These are phyloP conservation scores for Lithophane leautieri DNA, from an alignment of 2,888 invertebrate genomes.

Conservation along the genomic window DNA sequence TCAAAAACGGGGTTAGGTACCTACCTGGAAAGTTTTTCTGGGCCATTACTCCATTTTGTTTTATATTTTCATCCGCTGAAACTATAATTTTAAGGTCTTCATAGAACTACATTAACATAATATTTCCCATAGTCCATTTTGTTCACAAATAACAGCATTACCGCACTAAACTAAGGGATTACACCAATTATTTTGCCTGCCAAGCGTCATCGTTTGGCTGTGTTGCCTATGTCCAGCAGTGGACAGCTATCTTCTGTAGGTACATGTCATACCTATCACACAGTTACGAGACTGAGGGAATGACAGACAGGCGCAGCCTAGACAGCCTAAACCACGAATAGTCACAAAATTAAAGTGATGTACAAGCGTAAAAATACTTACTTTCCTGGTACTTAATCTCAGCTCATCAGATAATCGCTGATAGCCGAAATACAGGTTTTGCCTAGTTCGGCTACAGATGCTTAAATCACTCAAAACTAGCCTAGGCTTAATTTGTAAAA, in stretches of 20 bases:
- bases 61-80: background rate
- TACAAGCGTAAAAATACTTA: background rate
- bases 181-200: constrained; percentile 22
- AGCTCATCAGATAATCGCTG: no score
- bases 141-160: constrained; percentile 12
- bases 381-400: background rate
- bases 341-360: background rate
- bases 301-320: background rate
- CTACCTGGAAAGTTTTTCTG: background rate
- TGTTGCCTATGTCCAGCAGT: background rate
- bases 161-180: background rate
- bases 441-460: no score
- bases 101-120: background rate
- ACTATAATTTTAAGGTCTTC: background rate
- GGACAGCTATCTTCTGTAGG: background rate
- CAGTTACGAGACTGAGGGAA: background rate
- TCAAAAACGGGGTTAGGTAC: background rate
- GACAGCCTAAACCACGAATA: background rate
- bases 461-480: no score
- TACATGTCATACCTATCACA: constrained; percentile 1
- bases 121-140: background rate
- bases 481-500: no score
- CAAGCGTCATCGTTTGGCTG: constrained; percentile 27
- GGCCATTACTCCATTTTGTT: background rate
- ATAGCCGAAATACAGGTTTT: no score